Evolutionary conservation across 2,797 vertebrate genomes (phyloP).

Genomic region (Sebastes taczanowskii): DNA sequence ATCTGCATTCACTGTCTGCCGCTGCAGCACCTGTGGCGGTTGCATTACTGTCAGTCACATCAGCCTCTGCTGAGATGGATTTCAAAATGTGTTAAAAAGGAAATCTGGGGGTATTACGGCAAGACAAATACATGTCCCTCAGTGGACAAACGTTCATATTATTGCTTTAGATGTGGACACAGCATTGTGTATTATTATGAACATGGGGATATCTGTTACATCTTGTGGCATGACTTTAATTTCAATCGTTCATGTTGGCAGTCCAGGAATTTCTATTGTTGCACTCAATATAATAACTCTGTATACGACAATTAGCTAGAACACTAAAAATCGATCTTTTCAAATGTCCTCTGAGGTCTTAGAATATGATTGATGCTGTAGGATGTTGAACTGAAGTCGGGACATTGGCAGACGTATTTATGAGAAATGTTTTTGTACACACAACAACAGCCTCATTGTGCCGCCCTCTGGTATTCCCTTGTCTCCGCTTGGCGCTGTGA

Average conservation of each 20-base stretch:
- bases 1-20: constrained; percentile 13
- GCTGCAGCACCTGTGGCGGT: not conserved
- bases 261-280: not conserved
- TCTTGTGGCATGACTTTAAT: not conserved
- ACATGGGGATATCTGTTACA: not conserved
- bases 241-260: not conserved
- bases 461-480: constrained; percentile 16
- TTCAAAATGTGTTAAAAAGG: constrained; percentile 1
- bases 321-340: not conserved
- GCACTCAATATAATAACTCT: not conserved
- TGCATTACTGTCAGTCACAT: not conserved
- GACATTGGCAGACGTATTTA: not conserved
- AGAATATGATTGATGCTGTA: constrained; percentile 15
- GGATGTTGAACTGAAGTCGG: constrained; percentile 8
- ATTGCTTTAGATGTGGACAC: not conserved
- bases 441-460: constrained; percentile 18
- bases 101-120: not conserved
- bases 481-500: constrained; percentile 18
- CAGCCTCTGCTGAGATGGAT: not conserved
- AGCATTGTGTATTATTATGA: not conserved
- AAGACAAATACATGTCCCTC: not conserved
- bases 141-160: not conserved
- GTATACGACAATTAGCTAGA: not conserved
- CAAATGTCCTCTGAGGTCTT: constrained; percentile 1
- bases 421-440: constrained; percentile 19